phyloP scores from a whole-genome alignment of 2,888 invertebrate species.

The Bugula neritina region DNA sequence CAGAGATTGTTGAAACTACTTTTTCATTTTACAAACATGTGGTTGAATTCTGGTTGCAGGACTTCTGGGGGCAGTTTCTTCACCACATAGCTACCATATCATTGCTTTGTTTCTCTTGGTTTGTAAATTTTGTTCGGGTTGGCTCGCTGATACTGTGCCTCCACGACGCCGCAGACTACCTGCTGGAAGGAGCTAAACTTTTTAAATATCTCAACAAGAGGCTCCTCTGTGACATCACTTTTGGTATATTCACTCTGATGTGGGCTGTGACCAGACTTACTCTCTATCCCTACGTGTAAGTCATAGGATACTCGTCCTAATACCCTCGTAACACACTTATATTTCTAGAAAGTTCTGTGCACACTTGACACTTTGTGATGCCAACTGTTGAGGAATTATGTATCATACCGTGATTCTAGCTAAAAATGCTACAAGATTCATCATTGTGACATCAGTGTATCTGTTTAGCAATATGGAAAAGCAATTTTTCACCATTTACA shows the following conservation, averaged over 20 bases:
- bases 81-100: constrained; percentile 91
- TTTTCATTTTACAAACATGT: too few species aligned
- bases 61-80: constrained; percentile 95
- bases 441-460: too few species aligned
- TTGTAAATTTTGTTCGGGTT: constrained; percentile 80
- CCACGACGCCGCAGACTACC: constrained; percentile 56
- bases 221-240: constrained; percentile 77
- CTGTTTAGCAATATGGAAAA: too few species aligned
- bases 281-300: constrained; percentile 67
- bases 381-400: too few species aligned
- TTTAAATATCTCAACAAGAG: constrained; percentile 87
- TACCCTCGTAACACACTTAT: background rate
- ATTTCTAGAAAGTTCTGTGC: background rate
- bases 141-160: constrained; percentile 72
- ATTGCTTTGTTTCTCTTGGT: constrained; percentile 87
- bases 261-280: constrained; percentile 88
- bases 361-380: background rate
- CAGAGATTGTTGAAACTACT: too few species aligned
- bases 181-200: constrained; percentile 73
- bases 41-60: constrained; percentile 47
- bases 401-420: too few species aligned
- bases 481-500: too few species aligned
- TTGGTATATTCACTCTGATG: constrained; percentile 77
- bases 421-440: too few species aligned
- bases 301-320: background rate